Evolutionary conservation across 2,888 invertebrate species (phyloP).

Genomic region (Stenotaenia linearis): DNA sequence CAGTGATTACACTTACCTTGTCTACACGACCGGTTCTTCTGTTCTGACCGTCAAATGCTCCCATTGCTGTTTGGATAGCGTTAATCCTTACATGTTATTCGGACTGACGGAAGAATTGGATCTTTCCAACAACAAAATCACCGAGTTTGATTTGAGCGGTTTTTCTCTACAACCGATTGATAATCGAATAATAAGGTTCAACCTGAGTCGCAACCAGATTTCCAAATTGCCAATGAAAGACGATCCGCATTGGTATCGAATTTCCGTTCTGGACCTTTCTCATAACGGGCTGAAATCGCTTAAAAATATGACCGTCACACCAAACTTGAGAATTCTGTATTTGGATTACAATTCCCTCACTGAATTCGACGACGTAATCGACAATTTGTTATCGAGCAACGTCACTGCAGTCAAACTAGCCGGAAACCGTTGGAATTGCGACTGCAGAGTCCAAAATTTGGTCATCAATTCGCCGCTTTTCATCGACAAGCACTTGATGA

Average conservation of each 20-base stretch:
- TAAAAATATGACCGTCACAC: neutral
- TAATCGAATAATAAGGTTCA: neutral
- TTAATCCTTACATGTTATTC: neutral
- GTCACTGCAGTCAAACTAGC: neutral
- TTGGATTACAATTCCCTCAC: neutral
- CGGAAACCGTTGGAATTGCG: neutral
- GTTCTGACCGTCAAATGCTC: neutral
- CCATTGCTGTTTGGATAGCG: neutral
- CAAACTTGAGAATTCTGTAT: neutral
- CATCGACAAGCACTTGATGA: neutral
- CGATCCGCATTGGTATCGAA: neutral
- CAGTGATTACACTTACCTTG: too few relatives aligned
- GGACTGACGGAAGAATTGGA: neutral
- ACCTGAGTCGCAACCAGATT: neutral
- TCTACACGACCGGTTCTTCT: too few relatives aligned
- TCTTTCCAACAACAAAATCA: too few relatives aligned
- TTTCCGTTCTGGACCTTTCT: neutral
- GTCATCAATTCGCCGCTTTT: neutral
- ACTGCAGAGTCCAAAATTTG: neutral
- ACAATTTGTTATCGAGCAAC: neutral
- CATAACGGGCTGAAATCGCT: neutral
- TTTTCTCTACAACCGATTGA: too few relatives aligned
- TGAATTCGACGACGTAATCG: neutral
- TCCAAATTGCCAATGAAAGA: neutral
- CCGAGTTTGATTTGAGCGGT: too few relatives aligned